Evolutionary conservation across 92 coral and sea anemone genomes (phyloP).

Genomic region (Pocillopora meandrina): DNA sequence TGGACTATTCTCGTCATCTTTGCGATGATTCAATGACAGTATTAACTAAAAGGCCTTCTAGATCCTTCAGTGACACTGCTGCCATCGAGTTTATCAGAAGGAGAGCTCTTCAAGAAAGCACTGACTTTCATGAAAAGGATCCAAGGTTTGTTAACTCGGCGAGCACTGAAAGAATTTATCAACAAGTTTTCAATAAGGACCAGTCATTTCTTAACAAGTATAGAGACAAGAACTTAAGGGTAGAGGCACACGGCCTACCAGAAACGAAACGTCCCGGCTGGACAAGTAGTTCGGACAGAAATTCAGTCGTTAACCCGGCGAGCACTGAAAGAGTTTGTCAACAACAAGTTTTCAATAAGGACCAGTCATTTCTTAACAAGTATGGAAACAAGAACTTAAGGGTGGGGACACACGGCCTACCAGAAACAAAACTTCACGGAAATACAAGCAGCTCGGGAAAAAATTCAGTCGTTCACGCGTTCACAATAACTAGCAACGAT

Average conservation of each 20-base stretch:
- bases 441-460: neutral
- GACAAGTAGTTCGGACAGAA: neutral
- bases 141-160: neutral
- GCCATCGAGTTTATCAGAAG: neutral
- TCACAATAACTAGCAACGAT: neutral
- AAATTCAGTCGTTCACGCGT: neutral
- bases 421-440: neutral
- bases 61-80: constrained; percentile 15
- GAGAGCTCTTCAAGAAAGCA: neutral
- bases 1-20: constrained; percentile 37
- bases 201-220: constrained; percentile 21
- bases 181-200: constrained; percentile 4
- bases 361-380: constrained; percentile 18
- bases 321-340: neutral
- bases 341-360: neutral
- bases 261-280: neutral
- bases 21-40: neutral
- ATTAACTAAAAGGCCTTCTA: neutral
- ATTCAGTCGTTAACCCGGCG: neutral
- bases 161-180: neutral
- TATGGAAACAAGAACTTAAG: neutral
- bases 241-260: neutral
- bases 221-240: neutral
- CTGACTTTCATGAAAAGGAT: neutral
- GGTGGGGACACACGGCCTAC: neutral